These are phyloP conservation scores for Luffia ferchaultella DNA, from an alignment of 2,888 invertebrate genomes.

Conservation along the genomic window DNA sequence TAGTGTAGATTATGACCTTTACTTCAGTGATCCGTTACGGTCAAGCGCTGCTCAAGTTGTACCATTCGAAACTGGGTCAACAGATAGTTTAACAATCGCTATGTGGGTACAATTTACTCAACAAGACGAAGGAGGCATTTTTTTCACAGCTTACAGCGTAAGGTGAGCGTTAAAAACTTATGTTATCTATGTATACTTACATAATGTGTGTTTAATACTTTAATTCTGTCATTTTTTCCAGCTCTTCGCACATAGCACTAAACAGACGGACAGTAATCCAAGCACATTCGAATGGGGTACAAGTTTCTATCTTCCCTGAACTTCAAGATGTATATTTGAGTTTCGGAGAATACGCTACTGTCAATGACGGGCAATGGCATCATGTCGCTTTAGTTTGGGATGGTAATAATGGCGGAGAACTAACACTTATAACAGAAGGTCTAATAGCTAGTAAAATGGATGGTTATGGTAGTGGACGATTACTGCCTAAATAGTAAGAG, in stretches of 20 bases:
- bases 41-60: constrained; percentile 93
- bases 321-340: constrained; percentile 89
- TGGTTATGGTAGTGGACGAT: constrained; percentile 85
- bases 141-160: constrained; percentile 92
- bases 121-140: constrained; percentile 90
- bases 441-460: constrained; percentile 92
- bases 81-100: constrained; percentile 85
- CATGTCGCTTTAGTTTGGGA: constrained; percentile 96
- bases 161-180: constrained; percentile 60
- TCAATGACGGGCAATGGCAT: constrained; percentile 97
- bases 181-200: constrained; percentile 5
- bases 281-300: constrained; percentile 92
- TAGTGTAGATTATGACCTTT: constrained; percentile 96
- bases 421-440: constrained; percentile 94
- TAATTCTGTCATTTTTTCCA: constrained; percentile 30
- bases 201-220: constrained; percentile 1
- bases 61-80: constrained; percentile 83
- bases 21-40: constrained; percentile 90
- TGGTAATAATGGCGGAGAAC: constrained; percentile 82
- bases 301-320: constrained; percentile 88
- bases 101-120: constrained; percentile 97
- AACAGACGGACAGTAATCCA: constrained; percentile 85
- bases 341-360: constrained; percentile 90
- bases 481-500: constrained; percentile 83
- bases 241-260: constrained; percentile 80